Evolutionary conservation across 2,888 invertebrate genomes (phyloP).

Genomic region (Drosophila anomalata): DNA sequence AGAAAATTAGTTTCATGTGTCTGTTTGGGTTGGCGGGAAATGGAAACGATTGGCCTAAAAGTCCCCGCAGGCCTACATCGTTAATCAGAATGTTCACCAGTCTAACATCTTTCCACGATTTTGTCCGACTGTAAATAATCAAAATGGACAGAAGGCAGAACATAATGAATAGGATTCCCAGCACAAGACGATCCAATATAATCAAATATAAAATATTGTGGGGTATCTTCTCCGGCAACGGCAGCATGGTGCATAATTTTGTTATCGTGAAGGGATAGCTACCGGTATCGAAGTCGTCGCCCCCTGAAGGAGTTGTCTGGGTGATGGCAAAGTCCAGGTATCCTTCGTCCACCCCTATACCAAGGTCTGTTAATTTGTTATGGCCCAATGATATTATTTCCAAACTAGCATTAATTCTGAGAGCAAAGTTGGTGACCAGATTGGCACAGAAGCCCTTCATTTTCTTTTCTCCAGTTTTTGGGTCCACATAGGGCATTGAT

Average conservation of each 20-base stretch:
- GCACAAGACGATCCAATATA: slow-evolving; percentile 41
- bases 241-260: slow-evolving; percentile 55
- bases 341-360: neutral
- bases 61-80: slow-evolving; percentile 58
- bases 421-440: slow-evolving; percentile 51
- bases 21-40: slow-evolving; percentile 19
- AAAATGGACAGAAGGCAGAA: slow-evolving; percentile 50
- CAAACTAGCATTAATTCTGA: slow-evolving; percentile 58
- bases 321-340: slow-evolving; percentile 41
- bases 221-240: slow-evolving; percentile 41
- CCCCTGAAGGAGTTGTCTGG: neutral
- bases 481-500: slow-evolving; percentile 49
- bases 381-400: neutral
- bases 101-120: slow-evolving; percentile 39
- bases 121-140: slow-evolving; percentile 38
- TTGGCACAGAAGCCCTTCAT: slow-evolving; percentile 53
- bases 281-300: slow-evolving; percentile 15
- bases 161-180: slow-evolving; percentile 17
- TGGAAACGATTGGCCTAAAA: slow-evolving; percentile 59
- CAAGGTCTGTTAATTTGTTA: neutral
- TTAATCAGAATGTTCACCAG: slow-evolving; percentile 50
- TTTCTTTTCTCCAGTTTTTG: slow-evolving; percentile 9
- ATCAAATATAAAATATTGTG: slow-evolving; percentile 39
- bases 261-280: slow-evolving; percentile 49
- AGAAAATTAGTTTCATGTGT: slow-evolving; percentile 42